Base-by-base conservation (phyloP, 2,797 vertebrate genomes). In the Phrynocephalus forsythii region DNA sequence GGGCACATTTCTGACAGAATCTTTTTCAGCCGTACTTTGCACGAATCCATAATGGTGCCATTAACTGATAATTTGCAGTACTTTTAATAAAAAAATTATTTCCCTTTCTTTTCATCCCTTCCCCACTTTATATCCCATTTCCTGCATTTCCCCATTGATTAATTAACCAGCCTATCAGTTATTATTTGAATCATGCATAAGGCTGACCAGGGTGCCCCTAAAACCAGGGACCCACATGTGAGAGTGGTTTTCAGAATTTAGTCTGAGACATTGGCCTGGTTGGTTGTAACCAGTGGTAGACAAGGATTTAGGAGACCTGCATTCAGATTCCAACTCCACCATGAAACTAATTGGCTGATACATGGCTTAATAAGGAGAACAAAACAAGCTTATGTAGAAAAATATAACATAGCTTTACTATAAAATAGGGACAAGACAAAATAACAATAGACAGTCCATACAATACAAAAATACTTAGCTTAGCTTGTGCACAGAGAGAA, bases 1-100 rank as follows among this genome's bases (percentile, higher is more conserved):
- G 52, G 52, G 52, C 13, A 13, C 52, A 56, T 56, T 3, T 68
- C 80, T 88, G 67, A 87, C 73, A 7, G 82, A 7, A 73, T 63
- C 86, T 87, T 89, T 44, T 48, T 86, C 63, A n/a, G 67, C 82
- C 75, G 56, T 72, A 86, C 50, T 83, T 20, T n/a, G 30, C 89
- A 30, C 77, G 44, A 68, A 90, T 79, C 48, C 33, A 30, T 66
- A 82, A 52, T 77, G 22, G 48, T 89, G 60, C 60, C 66, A 44
- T 86, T 77, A 86, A 69, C 48, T 89, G 79, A 78, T 86, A 75
- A 1, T 60, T 33, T 2, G 0, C 52, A 78, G 73, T 83, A 26
- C 67, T 71, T 83, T 6, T 63, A 44, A 72, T 30, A n/a, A 20
- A 71, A 33, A 13, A 82, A 18, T 79, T 89, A 79, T 60, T 89